Evolutionary conservation across 2,797 vertebrate genomes (phyloP).

Genomic region (Gastrophryne carolinensis): DNA sequence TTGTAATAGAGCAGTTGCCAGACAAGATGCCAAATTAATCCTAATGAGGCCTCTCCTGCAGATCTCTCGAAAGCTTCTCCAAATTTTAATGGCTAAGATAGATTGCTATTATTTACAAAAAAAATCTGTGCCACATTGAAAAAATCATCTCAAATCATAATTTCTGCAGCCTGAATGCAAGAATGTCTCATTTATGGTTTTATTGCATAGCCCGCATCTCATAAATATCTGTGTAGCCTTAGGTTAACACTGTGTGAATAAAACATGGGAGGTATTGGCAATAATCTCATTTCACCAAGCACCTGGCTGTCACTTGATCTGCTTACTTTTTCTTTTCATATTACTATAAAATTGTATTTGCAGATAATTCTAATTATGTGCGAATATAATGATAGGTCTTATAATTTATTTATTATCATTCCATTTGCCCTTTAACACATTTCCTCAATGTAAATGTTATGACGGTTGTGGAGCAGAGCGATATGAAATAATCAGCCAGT

Average conservation of each 20-base stretch:
- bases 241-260: conserved; percentile 38
- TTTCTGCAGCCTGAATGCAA: not conserved
- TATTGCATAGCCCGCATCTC: conserved; percentile 33
- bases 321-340: not conserved
- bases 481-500: not conserved
- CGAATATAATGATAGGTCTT: conserved; percentile 16
- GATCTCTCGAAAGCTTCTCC: too few relatives aligned
- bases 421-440: conserved; percentile 2
- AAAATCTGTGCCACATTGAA: too few relatives aligned
- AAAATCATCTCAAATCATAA: conserved; percentile 8
- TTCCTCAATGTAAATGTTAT: not conserved
- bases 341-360: conserved; percentile 35
- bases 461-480: not conserved
- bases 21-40: too few relatives aligned
- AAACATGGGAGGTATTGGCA: conserved; percentile 40
- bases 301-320: conserved; percentile 35
- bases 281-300: conserved; percentile 37
- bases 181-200: not conserved
- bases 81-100: too few relatives aligned
- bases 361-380: conserved; percentile 15
- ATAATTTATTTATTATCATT: conserved; percentile 29
- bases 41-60: too few relatives aligned
- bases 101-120: too few relatives aligned
- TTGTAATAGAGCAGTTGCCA: too few relatives aligned
- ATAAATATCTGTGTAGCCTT: conserved; percentile 41